Base-by-base conservation (phyloP, 2,113 vertebrate genomes). In the Urocitellus parryii region DNA sequence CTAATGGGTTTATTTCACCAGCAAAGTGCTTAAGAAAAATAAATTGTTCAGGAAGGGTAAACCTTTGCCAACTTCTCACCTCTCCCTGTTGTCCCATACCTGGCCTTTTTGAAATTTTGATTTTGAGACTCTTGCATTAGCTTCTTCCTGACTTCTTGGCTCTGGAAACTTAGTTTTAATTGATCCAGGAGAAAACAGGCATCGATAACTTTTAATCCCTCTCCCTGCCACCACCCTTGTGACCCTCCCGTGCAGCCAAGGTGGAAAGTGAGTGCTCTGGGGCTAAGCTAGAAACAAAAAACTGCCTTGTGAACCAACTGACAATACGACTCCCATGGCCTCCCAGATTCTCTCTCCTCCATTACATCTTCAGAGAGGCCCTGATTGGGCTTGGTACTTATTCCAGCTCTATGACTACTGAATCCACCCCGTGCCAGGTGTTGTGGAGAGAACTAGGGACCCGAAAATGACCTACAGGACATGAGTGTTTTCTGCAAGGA, bases 371-470 rank as follows among this genome's bases (percentile, higher is more conserved):
- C 13, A 24, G 24, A 42, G n/a, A 22, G 37, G 76, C 17, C n/a
- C 14, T 39, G 2, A 14, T 1, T 77, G 25, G 37, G 63, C 32
- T 42, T 8, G 9, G 16, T 1, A 22, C 67, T 22, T 61, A 51
- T 45, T 42, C 18, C 63, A 37, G 42, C 12, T 58, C 27, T 39
- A 14, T 27, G 76, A 16, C n/a, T 11, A 32, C n/a, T 7, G 8
- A 20, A 4, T 81, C 24, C 13, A 7, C n/a, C 0, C 1, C 8
- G 4, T 56, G 39, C 13, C 24, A 20, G 34, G 48, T 3, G n/a
- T 20, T 56, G 9, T 3, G 16, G 24, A 11, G 17, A 68, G 48
- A 17, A n/a, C 32, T 16, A 4, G 20, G 27, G 29, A 65, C 10
- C 24, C 5, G 8, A n/a, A 10, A 9, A 48, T 24, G 14, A 67